phyloP scores from a whole-genome alignment of 1,140 invertebrate genomes.

The Streblospio benedicti region DNA sequence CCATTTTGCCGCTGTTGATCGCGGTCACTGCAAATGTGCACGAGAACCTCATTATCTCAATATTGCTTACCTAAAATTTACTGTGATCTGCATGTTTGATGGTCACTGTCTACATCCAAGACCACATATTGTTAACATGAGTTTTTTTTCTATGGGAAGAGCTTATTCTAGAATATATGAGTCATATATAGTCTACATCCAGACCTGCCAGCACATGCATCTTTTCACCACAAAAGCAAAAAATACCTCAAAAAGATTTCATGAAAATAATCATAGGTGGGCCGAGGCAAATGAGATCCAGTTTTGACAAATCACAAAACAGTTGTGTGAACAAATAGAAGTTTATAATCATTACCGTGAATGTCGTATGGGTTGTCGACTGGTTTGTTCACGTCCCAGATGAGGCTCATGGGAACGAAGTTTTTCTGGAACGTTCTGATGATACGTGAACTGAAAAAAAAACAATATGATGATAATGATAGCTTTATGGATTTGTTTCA shows the following conservation, averaged over 20 bases:
- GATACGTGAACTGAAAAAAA: not conserved
- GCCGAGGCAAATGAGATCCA: not conserved
- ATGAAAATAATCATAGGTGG: not conserved
- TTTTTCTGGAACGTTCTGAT: not conserved
- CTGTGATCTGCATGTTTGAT: too few relatives aligned
- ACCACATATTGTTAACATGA: too few relatives aligned
- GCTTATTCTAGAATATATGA: too few relatives aligned
- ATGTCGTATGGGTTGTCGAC: constrained; percentile 1
- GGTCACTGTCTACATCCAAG: too few relatives aligned
- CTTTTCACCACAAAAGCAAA: not conserved
- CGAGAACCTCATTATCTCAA: too few relatives aligned
- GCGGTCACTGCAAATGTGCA: not conserved
- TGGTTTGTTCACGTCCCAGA: constrained; percentile 1
- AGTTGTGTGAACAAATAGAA: not conserved
- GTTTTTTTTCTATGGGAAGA: too few relatives aligned
- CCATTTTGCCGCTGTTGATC: too few relatives aligned
- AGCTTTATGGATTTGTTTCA: not conserved
- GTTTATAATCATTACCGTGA: not conserved
- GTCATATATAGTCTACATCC: too few relatives aligned
- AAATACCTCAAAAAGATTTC: not conserved
- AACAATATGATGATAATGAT: not conserved
- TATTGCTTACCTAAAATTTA: too few relatives aligned
- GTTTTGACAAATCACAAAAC: not conserved
- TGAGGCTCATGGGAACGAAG: not conserved
- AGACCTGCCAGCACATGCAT: not conserved